Evolutionary conservation across 1,140 invertebrate species (phyloP).

Genomic region (Cephus cinctus): DNA sequence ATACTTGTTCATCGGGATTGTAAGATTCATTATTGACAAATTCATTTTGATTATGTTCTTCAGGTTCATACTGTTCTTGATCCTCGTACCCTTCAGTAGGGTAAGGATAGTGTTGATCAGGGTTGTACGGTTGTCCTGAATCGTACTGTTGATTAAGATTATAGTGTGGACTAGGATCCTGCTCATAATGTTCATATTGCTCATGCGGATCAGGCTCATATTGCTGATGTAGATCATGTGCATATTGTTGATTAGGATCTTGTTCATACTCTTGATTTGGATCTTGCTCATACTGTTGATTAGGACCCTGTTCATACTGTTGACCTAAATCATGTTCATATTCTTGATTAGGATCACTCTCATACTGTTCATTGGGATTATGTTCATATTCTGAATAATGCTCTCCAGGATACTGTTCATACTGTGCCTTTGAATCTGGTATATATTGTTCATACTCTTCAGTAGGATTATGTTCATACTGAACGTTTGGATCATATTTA

Average conservation of each 20-base stretch:
- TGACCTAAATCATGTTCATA: not conserved
- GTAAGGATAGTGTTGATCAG: too few species aligned
- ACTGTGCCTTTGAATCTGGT: conserved; percentile 15
- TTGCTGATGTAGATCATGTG: conserved; percentile 11
- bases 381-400: not conserved
- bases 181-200: conserved; percentile 15
- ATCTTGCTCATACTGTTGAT: not conserved
- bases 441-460: conserved; percentile 7
- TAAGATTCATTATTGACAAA: too few species aligned
- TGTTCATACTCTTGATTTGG: conserved; percentile 14
- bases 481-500: conserved; percentile 9
- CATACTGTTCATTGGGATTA: not conserved
- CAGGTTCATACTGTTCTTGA: conserved; percentile 4
- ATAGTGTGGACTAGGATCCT: conserved; percentile 23
- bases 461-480: not conserved
- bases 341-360: not conserved
- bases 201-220: conserved; percentile 13
- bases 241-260: conserved; percentile 17
- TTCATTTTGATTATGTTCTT: too few species aligned
- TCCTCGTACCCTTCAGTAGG: not conserved
- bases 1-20: not conserved
- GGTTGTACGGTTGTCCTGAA: conserved; percentile 13
- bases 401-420: conserved; percentile 16
- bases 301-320: not conserved
- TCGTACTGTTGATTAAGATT: conserved; percentile 19